A percentile compares a stretch with the other conserved stretches of the same genome.
Conservation (phyloP, 2,113 vertebrate genomes). For the Carlito syrichta region DNA sequence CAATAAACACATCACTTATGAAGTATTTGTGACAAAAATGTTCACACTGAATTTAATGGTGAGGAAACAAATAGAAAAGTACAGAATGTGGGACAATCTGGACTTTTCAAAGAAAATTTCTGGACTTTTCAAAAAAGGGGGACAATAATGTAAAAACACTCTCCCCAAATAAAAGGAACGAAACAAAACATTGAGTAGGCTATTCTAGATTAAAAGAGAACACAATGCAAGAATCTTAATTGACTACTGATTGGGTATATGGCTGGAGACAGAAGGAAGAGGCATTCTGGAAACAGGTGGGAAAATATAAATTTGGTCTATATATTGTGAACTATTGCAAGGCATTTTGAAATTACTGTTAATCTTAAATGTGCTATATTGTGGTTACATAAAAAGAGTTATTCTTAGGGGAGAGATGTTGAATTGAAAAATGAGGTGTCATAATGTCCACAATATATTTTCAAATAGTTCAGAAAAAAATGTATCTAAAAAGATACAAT, state of each 20-base stretch:
- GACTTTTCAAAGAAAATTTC: background rate
- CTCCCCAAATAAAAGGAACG: background rate
- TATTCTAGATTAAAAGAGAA: background rate
- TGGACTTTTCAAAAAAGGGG: background rate
- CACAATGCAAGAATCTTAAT: background rate
- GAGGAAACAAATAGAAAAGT: background rate
- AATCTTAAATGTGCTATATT: background rate
- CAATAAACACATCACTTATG: background rate
- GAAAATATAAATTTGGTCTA: background rate
- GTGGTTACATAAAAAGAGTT: background rate
- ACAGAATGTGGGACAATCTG: conserved; percentile 26
- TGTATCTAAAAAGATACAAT: background rate
- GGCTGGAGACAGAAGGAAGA: background rate
- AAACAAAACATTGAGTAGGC: background rate
- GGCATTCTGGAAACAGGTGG: background rate
- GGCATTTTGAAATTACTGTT: background rate
- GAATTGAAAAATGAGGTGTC: background rate
- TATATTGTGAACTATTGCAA: background rate
- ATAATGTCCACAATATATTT: background rate
- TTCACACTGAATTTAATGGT: conserved; percentile 34
- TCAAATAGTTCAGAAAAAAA: background rate
- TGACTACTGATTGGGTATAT: background rate
- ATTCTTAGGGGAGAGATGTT: background rate
- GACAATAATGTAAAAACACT: background rate
- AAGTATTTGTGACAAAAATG: background rate